A percentile compares a stretch with the other conserved stretches of the same genome.
Conservation (phyloP, 2,888 invertebrate species). For the Cephus sareptanus region DNA sequence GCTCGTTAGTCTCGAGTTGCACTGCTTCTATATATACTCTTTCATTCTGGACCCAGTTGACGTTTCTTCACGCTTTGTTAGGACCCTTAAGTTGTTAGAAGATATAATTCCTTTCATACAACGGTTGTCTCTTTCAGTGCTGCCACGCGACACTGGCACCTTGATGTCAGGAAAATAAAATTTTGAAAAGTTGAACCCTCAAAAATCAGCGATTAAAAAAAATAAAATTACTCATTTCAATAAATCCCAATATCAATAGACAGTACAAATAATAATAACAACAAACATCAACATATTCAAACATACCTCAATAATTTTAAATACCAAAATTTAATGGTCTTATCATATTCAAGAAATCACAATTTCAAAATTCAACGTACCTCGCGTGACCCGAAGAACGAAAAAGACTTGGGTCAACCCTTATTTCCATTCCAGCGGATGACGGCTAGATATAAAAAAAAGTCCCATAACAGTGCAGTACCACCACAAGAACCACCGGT, state of each 20-base stretch:
- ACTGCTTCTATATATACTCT: constrained; percentile 26
- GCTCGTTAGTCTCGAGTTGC: constrained; percentile 36
- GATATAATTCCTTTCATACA: constrained; percentile 1
- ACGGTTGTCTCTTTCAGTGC: not conserved
- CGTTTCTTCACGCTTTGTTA: constrained; percentile 18
- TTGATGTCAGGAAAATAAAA: not conserved
- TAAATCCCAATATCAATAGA: not conserved
- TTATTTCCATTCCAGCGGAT: not conserved
- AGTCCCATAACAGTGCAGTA: not conserved
- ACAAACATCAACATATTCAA: no score
- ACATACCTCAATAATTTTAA: not conserved
- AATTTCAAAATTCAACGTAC: not conserved
- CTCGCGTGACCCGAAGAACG: not conserved
- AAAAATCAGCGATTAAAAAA: not conserved
- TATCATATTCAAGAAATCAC: not conserved
- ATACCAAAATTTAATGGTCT: not conserved
- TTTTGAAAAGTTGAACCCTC: not conserved
- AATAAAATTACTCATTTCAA: not conserved
- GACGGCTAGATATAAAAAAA: not conserved
- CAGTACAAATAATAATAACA: no score
- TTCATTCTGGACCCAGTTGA: constrained; percentile 3
- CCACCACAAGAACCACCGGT: not conserved
- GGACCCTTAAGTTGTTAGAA: not conserved
- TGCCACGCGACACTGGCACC: constrained; percentile 39
- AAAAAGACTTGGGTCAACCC: not conserved